Percentiles rank a stretch among this genome's conserved stretches.
These are phyloP conservation scores for Tetragonula clypearis DNA, from an alignment of 1,140 invertebrate genomes.

Conservation along the genomic window DNA sequence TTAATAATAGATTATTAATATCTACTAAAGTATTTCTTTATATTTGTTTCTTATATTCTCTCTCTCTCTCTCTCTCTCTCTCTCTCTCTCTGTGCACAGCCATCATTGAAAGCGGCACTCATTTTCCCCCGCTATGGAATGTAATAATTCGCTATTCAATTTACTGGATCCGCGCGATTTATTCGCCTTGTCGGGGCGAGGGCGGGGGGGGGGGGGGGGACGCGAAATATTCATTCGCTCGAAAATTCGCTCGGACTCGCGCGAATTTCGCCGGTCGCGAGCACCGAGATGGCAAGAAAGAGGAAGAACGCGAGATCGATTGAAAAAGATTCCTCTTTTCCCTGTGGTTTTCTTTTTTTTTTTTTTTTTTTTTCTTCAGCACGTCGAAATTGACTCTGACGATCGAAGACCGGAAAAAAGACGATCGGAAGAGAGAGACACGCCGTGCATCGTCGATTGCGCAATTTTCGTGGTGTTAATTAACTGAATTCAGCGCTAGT, in stretches of 20 bases:
- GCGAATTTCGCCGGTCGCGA: background rate
- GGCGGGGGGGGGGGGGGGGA: background rate
- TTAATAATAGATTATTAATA: constrained; percentile 72
- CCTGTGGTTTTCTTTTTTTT: background rate
- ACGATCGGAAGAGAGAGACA: background rate
- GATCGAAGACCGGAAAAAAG: background rate
- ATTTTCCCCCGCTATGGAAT: constrained; percentile 36
- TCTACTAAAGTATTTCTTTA: constrained; percentile 67
- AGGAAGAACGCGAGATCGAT: background rate
- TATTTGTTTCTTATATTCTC: constrained; percentile 49
- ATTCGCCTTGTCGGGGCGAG: constrained; percentile 5
- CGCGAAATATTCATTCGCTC: constrained; percentile 40
- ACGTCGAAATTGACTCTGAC: background rate
- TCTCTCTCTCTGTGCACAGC: too few species aligned
- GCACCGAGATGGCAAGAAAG: background rate
- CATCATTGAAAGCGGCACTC: constrained; percentile 43
- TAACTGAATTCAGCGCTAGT: constrained; percentile 10
- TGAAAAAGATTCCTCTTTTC: constrained; percentile 5
- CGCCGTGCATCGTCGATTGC: background rate
- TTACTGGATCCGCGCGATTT: constrained; percentile 40
- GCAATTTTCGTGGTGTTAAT: constrained; percentile 18
- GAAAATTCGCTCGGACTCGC: constrained; percentile 1
- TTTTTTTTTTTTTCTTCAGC: background rate
- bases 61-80: background rate
- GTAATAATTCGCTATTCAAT: constrained; percentile 56